These are phyloP conservation scores for Drosophila ohnishii DNA, from an alignment of 1,140 invertebrate species.

Conservation along the genomic window DNA sequence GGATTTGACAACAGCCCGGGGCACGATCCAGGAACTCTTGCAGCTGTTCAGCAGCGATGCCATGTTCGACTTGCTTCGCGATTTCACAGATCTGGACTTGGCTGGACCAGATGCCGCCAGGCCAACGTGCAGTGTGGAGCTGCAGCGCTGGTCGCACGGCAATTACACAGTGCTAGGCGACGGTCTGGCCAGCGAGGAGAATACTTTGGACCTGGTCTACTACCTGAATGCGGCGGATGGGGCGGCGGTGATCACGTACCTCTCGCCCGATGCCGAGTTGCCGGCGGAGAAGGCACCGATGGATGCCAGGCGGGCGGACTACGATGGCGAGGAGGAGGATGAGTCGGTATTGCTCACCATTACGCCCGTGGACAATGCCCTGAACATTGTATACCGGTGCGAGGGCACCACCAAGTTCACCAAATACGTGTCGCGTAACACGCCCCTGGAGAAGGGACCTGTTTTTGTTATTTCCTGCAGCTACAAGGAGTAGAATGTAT, in stretches of 20 bases:
- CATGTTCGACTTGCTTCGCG: conserved; percentile 85
- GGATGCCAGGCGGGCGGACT: not conserved
- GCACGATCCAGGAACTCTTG: conserved; percentile 82
- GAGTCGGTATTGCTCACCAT: conserved; percentile 83
- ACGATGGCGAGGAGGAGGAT: conserved; percentile 45
- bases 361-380: conserved; percentile 85
- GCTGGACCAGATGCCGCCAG: conserved; percentile 73
- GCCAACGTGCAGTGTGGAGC: conserved; percentile 85
- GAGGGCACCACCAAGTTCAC: conserved; percentile 86
- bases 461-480: conserved; percentile 81
- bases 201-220: conserved; percentile 85
- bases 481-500: conserved; percentile 71
- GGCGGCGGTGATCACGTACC: conserved; percentile 84
- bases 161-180: conserved; percentile 85
- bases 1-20: conserved; percentile 82
- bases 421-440: conserved; percentile 85
- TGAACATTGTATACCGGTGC: conserved; percentile 88
- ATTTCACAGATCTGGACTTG: conserved; percentile 87
- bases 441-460: conserved; percentile 70
- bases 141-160: conserved; percentile 88
- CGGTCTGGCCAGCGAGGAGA: conserved; percentile 81
- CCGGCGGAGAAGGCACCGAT: conserved; percentile 24
- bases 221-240: conserved; percentile 84
- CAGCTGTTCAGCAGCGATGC: conserved; percentile 84
- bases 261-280: conserved; percentile 83